A percentile compares a stretch with the other conserved stretches of the same genome.
These are phyloP conservation scores for Cassiopea andromeda DNA, from an alignment of 30 jellyfish, hydroid and myxozoan species.

Conservation along the genomic window DNA sequence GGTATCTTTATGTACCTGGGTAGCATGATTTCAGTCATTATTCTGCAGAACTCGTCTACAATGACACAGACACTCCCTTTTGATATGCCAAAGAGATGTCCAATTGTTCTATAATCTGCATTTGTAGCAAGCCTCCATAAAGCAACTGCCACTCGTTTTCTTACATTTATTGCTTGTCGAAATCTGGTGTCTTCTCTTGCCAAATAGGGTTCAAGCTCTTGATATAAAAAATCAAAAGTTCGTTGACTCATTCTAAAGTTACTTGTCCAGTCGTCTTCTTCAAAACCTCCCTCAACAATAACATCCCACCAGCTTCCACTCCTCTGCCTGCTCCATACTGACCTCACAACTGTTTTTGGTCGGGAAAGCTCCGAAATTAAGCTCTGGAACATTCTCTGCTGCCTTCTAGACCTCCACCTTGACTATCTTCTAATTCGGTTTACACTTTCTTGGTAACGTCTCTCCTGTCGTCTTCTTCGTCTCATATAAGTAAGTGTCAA, in stretches of 20 bases:
- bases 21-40: neutral
- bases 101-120: conserved; percentile 34
- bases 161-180: conserved; percentile 24
- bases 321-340: conserved; percentile 4
- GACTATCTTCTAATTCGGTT: conserved; percentile 12
- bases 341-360: conserved; percentile 1
- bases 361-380: neutral
- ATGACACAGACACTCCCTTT: conserved; percentile 40
- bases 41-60: conserved; percentile 30
- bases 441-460: neutral
- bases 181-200: conserved; percentile 12
- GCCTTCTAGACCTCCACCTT: conserved; percentile 41
- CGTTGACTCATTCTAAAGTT: conserved; percentile 36
- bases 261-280: neutral
- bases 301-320: neutral
- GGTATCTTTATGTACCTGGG: conserved; percentile 45
- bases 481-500: neutral
- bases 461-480: neutral
- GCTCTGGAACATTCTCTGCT: neutral
- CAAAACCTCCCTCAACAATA: neutral
- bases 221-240: conserved; percentile 12
- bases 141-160: conserved; percentile 19
- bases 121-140: conserved; percentile 39
- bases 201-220: conserved; percentile 28
- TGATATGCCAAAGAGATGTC: conserved; percentile 47